phyloP scores from a whole-genome alignment of 2,888 invertebrate species.

The Drosophila falleni region DNA sequence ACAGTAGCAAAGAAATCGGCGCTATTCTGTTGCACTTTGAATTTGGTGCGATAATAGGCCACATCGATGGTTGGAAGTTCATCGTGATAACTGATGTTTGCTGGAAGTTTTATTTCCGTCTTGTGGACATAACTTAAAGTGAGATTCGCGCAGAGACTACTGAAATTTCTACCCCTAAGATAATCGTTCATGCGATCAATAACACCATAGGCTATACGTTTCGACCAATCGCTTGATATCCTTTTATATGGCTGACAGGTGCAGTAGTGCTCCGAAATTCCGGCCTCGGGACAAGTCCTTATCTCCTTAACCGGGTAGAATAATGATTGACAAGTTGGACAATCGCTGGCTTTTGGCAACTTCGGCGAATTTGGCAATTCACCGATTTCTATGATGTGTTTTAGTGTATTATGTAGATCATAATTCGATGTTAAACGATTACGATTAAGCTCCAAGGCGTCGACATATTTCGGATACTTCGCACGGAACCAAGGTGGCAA shows the following conservation, averaged over 20 bases:
- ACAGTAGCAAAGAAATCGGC: conserved; percentile 90
- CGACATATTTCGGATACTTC: conserved; percentile 86
- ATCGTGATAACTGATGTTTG: conserved; percentile 30
- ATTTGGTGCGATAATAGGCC: conserved; percentile 84
- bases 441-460: conserved; percentile 87
- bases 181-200: conserved; percentile 62
- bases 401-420: conserved; percentile 90
- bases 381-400: conserved; percentile 87
- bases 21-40: conserved; percentile 88
- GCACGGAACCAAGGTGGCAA: conserved; percentile 88
- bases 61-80: conserved; percentile 15
- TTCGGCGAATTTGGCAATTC: conserved; percentile 53
- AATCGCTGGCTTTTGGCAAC: conserved; percentile 85
- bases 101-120: conserved; percentile 47
- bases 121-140: conserved; percentile 52
- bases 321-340: conserved; percentile 88
- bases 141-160: conserved; percentile 49
- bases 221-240: conserved; percentile 29
- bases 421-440: conserved; percentile 89
- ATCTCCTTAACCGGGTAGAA: conserved; percentile 87
- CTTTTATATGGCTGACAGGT: conserved; percentile 86
- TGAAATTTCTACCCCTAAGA: conserved; percentile 46
- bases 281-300: conserved; percentile 89
- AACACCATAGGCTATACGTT: conserved; percentile 44
- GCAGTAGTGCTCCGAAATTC: conserved; percentile 90